Conservation (phyloP, 2,113 vertebrate species). For the Stigmatopora nigra region DNA sequence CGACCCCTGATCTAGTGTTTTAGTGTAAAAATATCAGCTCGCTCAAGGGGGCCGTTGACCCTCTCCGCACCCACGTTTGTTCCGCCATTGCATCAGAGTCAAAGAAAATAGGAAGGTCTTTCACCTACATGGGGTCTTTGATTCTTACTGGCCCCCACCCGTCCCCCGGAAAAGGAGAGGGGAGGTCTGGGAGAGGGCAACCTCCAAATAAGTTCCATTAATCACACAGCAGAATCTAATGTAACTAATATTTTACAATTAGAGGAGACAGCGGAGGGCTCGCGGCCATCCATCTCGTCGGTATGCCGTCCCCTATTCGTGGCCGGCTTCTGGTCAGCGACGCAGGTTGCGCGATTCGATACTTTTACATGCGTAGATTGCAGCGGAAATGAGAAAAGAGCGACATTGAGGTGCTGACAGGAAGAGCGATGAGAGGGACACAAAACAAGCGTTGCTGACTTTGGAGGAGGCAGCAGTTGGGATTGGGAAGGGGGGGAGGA, state of each 20-base stretch:
- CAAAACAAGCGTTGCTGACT: conserved; percentile 29
- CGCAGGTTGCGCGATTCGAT: conserved; percentile 9
- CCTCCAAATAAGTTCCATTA: conserved; percentile 99
- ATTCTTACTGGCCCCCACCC: conserved; percentile 12
- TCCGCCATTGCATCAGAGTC: not conserved
- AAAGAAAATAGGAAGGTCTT: conserved; percentile 31
- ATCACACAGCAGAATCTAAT: conserved; percentile 98
- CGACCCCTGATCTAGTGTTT: too few species aligned
- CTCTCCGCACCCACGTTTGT: too few species aligned
- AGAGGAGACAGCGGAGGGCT: conserved; percentile 95
- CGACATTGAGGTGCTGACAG: conserved; percentile 30
- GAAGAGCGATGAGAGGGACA: conserved; percentile 21
- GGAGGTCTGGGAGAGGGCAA: conserved; percentile 85
- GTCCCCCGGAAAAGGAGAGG: conserved; percentile 67
- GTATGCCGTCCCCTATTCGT: conserved; percentile 93
- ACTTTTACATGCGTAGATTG: conserved; percentile 9
- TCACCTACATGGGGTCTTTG: conserved; percentile 45
- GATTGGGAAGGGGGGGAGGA: conserved; percentile 4
- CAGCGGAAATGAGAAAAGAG: conserved; percentile 42
- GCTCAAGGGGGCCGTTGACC: too few species aligned
- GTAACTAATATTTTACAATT: conserved; percentile 99
- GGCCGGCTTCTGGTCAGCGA: conserved; percentile 46
- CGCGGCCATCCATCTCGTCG: conserved; percentile 94
- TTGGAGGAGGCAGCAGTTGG: not conserved
- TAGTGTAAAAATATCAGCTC: too few species aligned